Evolutionary conservation across 2,797 vertebrate species (phyloP).

Genomic region (Aulostomus chinensis): DNA sequence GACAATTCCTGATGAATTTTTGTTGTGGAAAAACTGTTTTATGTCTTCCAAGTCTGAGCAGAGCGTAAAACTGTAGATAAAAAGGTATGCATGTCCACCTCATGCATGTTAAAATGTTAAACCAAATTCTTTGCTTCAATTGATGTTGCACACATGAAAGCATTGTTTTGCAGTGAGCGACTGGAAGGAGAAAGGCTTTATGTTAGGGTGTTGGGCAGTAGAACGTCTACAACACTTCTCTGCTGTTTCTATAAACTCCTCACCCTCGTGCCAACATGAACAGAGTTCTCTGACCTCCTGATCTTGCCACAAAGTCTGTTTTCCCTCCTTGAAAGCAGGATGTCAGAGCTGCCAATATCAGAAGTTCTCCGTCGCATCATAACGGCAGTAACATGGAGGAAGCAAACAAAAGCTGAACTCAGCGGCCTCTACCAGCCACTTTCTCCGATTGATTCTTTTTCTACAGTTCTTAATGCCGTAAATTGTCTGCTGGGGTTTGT

Average conservation of each 20-base stretch:
- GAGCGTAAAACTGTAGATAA: too few relatives aligned
- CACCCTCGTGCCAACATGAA: background rate
- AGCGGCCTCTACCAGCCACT: background rate
- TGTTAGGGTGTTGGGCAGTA: too few relatives aligned
- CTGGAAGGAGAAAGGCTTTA: too few relatives aligned
- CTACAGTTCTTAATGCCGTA: slow-evolving; percentile 6
- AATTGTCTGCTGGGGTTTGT: background rate
- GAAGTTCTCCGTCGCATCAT: background rate
- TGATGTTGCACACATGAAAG: too few relatives aligned
- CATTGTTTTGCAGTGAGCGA: too few relatives aligned
- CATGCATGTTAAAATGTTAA: too few relatives aligned
- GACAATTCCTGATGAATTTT: too few relatives aligned
- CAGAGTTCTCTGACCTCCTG: background rate
- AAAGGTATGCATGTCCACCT: too few relatives aligned
- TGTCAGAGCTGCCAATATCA: slow-evolving; percentile 17
- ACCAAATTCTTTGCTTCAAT: too few relatives aligned
- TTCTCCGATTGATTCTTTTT: slow-evolving; percentile 23
- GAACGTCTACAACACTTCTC: background rate
- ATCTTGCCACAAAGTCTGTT: slow-evolving; percentile 1
- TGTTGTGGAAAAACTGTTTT: too few relatives aligned
- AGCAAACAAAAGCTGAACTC: background rate
- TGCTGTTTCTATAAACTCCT: background rate
- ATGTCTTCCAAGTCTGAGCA: too few relatives aligned
- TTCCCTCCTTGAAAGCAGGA: slow-evolving; percentile 19
- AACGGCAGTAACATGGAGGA: background rate